These are phyloP conservation scores for Oxyura jamaicensis DNA, from an alignment of 2,113 vertebrate species.

Conservation along the genomic window DNA sequence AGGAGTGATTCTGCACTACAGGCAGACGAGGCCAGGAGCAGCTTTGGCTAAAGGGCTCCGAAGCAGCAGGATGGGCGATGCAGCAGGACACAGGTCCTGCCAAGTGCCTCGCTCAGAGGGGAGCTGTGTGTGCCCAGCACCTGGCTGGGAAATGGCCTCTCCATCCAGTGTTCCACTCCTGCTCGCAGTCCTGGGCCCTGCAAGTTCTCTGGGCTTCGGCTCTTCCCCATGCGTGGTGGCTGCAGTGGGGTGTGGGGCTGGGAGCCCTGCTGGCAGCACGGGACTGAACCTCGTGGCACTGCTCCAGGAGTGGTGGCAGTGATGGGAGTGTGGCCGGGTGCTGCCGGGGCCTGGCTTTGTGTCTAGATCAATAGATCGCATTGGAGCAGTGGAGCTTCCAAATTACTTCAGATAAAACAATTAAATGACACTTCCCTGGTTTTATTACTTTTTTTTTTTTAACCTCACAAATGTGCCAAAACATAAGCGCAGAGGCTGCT, in stretches of 20 bases:
- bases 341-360: background rate
- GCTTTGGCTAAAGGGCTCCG: background rate
- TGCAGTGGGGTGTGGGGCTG: background rate
- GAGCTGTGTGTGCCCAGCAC: background rate
- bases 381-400: background rate
- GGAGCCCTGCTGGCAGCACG: background rate
- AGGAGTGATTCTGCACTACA: background rate
- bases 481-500: slow-evolving; percentile 41
- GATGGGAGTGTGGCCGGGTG: fast-evolving
- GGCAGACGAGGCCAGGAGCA: fast-evolving
- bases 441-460: slow-evolving; percentile 42
- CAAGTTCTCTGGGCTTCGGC: background rate
- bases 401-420: slow-evolving; percentile 61
- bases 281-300: fast-evolving
- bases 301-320: background rate
- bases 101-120: fast-evolving
- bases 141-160: background rate
- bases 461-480: slow-evolving; percentile 55
- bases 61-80: background rate
- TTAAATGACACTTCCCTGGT: slow-evolving; percentile 64
- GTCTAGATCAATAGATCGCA: background rate
- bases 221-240: fast-evolving
- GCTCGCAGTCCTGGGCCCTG: background rate
- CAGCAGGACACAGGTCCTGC: background rate
- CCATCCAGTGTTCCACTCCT: background rate